phyloP scores from a whole-genome alignment of 2,888 invertebrate genomes.

The Sarcophaga subvicina region DNA sequence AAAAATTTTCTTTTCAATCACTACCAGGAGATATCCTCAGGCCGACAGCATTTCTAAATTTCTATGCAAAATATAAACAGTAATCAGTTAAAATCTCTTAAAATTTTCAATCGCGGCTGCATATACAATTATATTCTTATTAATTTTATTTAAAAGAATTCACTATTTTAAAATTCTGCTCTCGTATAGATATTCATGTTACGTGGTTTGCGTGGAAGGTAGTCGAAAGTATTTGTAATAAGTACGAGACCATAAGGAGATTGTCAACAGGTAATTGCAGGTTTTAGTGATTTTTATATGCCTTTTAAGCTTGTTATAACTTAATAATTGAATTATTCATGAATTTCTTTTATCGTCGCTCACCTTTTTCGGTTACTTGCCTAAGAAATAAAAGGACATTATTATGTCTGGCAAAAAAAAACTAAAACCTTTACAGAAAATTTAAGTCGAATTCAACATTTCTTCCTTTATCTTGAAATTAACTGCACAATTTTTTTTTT shows the following conservation, averaged over 20 bases:
- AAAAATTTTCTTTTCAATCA: no score
- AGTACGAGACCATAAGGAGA: constrained; percentile 62
- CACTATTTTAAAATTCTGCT: background rate
- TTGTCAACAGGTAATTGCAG: constrained; percentile 79
- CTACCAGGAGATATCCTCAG: no score
- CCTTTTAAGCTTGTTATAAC: constrained; percentile 70
- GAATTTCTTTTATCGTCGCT: constrained; percentile 41
- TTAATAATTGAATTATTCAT: constrained; percentile 71
- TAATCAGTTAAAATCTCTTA: no score
- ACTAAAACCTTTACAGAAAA: constrained; percentile 19
- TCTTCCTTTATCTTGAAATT: constrained; percentile 50
- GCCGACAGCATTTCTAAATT: no score
- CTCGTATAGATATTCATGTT: background rate
- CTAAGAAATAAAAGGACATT: background rate
- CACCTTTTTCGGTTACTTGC: background rate
- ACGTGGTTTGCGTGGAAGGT: background rate
- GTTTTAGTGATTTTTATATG: constrained; percentile 73
- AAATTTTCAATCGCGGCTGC: no score
- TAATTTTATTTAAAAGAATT: background rate
- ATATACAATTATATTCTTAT: no score
- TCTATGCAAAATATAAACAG: no score
- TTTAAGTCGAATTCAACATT: constrained; percentile 20
- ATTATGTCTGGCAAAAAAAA: background rate
- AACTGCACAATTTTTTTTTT: constrained; percentile 28
- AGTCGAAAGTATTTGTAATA: background rate